Evolutionary conservation across 2,888 invertebrate genomes (phyloP).

Genomic region (Bimastos eiseni): DNA sequence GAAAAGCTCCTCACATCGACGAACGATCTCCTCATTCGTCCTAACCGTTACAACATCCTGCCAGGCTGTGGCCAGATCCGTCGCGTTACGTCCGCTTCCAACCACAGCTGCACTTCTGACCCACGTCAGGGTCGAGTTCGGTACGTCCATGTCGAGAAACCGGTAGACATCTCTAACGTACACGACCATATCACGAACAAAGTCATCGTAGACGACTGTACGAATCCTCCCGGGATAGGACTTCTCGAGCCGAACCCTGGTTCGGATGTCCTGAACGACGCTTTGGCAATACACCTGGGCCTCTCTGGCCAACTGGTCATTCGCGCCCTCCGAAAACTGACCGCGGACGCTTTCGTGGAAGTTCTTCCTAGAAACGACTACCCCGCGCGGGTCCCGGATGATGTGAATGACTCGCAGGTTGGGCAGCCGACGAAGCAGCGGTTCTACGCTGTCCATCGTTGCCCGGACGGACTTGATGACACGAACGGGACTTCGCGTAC

Average conservation of each 20-base stretch:
- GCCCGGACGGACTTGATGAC: slow-evolving; percentile 34
- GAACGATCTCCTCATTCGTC: too few relatives aligned
- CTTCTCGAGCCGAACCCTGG: slow-evolving; percentile 14
- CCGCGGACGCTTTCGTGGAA: slow-evolving; percentile 26
- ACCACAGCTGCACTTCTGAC: too few relatives aligned
- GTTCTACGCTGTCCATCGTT: slow-evolving; percentile 30
- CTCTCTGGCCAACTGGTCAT: slow-evolving; percentile 27
- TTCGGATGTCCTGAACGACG: slow-evolving; percentile 25
- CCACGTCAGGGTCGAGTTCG: too few relatives aligned
- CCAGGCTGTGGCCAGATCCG: too few relatives aligned
- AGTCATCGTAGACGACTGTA: slow-evolving; percentile 33
- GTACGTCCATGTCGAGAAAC: too few relatives aligned
- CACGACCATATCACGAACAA: not conserved
- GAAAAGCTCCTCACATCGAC: too few relatives aligned
- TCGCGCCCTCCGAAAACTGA: not conserved
- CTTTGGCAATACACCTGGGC: slow-evolving; percentile 29
- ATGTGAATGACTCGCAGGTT: slow-evolving; percentile 32
- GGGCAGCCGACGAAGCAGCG: slow-evolving; percentile 23
- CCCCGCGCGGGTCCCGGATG: slow-evolving; percentile 36
- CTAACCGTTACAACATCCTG: too few relatives aligned
- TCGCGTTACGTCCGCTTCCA: too few relatives aligned
- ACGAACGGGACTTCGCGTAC: not conserved
- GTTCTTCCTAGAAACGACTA: slow-evolving; percentile 30
- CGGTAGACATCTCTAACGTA: too few relatives aligned
- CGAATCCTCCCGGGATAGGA: slow-evolving; percentile 30